Percentiles rank a stretch among this genome's conserved stretches.
phyloP scores from a whole-genome alignment of 2,888 invertebrate genomes.

The Andrena flavipes region DNA sequence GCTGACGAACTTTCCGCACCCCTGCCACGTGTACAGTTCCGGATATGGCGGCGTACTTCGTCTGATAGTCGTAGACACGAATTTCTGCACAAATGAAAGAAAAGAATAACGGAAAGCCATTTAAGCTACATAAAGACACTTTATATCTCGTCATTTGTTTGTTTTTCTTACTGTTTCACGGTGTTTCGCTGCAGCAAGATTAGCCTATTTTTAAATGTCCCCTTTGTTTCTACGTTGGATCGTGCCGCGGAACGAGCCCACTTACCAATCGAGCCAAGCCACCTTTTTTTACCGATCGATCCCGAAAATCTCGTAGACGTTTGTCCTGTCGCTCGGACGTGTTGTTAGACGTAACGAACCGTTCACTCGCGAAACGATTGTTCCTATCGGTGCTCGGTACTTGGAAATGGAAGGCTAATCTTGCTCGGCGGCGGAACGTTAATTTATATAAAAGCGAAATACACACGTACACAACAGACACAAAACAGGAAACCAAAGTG shows the following conservation, averaged over 20 bases:
- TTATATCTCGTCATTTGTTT: slow-evolving; percentile 41
- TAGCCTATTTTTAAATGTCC: slow-evolving; percentile 21
- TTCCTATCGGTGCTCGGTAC: slow-evolving; percentile 19
- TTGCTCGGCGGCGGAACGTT: slow-evolving; percentile 51
- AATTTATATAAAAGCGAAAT: slow-evolving; percentile 62
- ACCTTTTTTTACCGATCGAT: slow-evolving; percentile 7
- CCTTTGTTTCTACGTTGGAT: neutral
- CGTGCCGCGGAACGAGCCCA: neutral
- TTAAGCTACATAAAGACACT: slow-evolving; percentile 38
- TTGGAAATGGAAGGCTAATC: slow-evolving; percentile 21
- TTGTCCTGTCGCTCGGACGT: neutral
- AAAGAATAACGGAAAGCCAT: slow-evolving; percentile 1
- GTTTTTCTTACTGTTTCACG: slow-evolving; percentile 24
- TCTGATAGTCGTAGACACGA: slow-evolving; percentile 93
- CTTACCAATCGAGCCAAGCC: slow-evolving; percentile 13
- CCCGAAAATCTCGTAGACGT: neutral
- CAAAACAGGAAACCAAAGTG: slow-evolving; percentile 72
- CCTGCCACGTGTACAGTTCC: slow-evolving; percentile 90
- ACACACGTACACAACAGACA: slow-evolving; percentile 48
- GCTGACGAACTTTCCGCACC: slow-evolving; percentile 90
- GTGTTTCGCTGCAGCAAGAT: slow-evolving; percentile 45
- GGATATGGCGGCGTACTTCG: slow-evolving; percentile 91
- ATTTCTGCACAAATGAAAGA: slow-evolving; percentile 88
- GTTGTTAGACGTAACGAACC: neutral
- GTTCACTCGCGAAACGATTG: slow-evolving; percentile 17